These are phyloP conservation scores for Lissonota sp. DNA, from an alignment of 2,888 invertebrate genomes.

Conservation along the genomic window DNA sequence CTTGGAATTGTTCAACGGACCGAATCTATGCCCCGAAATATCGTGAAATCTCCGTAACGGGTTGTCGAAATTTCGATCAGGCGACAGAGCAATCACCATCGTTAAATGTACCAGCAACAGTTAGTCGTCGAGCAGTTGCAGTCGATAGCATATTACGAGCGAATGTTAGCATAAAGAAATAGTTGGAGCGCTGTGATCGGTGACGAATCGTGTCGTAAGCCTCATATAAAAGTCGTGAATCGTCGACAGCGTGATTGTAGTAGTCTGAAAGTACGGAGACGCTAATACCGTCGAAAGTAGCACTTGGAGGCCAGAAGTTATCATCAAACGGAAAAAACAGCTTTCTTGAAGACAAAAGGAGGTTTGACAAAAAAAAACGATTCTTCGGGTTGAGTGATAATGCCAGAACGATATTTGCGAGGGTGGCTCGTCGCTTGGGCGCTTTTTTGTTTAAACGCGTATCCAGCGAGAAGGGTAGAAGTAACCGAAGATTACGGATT, in stretches of 20 bases:
- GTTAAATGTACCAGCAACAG: slow-evolving; percentile 45
- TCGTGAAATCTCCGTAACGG: slow-evolving; percentile 71
- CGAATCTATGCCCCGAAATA: slow-evolving; percentile 43
- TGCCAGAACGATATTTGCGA: slow-evolving; percentile 46
- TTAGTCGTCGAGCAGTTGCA: slow-evolving; percentile 67
- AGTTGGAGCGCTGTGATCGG: slow-evolving; percentile 60
- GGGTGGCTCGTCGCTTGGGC: slow-evolving; percentile 47
- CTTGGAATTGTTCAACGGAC: slow-evolving; percentile 63
- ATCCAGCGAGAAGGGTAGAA: slow-evolving; percentile 31
- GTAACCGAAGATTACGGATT: slow-evolving; percentile 71
- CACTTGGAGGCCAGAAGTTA: background rate
- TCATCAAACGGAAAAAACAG: background rate
- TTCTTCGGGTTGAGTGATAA: slow-evolving; percentile 7
- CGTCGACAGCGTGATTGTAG: slow-evolving; percentile 71
- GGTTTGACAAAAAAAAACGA: slow-evolving; percentile 7
- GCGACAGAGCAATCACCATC: slow-evolving; percentile 13
- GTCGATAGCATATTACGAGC: slow-evolving; percentile 61
- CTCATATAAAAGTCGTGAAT: slow-evolving; percentile 77
- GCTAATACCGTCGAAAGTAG: background rate
- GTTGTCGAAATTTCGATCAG: slow-evolving; percentile 66
- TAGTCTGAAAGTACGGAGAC: slow-evolving; percentile 53
- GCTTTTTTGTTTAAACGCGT: slow-evolving; percentile 59
- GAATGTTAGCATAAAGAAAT: slow-evolving; percentile 65
- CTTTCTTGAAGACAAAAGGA: background rate
- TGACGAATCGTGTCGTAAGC: slow-evolving; percentile 52